Conservation (phyloP, 2,888 invertebrate species). For the Rapana venosa region DNA sequence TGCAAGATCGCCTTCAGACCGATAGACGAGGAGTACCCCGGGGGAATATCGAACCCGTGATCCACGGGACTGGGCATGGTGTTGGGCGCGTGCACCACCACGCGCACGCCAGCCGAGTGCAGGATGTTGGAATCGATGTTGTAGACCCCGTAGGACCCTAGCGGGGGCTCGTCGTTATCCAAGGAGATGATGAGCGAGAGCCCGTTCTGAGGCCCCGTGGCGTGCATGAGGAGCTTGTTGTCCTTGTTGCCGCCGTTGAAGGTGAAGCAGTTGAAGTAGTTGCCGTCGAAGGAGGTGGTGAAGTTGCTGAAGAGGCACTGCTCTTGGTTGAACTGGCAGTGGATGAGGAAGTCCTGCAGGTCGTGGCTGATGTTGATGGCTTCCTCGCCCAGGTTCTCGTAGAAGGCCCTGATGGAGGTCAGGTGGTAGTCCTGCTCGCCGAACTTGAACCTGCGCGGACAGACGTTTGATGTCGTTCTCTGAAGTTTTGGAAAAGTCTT, state of each 20-base stretch:
- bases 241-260: conserved; percentile 68
- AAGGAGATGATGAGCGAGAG: conserved; percentile 72
- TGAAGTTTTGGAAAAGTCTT: too few relatives aligned
- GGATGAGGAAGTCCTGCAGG: conserved; percentile 67
- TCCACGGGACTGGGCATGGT: conserved; percentile 75
- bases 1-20: conserved; percentile 69
- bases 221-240: conserved; percentile 66
- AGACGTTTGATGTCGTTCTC: background rate
- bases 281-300: conserved; percentile 68
- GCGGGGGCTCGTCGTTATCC: conserved; percentile 72
- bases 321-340: conserved; percentile 69
- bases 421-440: conserved; percentile 60
- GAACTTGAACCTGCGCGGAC: conserved; percentile 44
- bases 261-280: conserved; percentile 75
- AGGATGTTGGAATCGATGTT: conserved; percentile 70
- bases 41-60: conserved; percentile 74
- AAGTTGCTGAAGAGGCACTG: conserved; percentile 66
- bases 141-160: conserved; percentile 69
- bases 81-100: conserved; percentile 73
- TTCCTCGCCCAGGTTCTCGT: conserved; percentile 70
- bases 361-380: conserved; percentile 67
- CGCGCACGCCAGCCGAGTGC: conserved; percentile 73
- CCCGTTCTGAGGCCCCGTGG: conserved; percentile 74
- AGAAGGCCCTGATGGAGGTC: conserved; percentile 69
- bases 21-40: conserved; percentile 74